Percentiles rank a stretch among this genome's conserved stretches.
phyloP scores from a whole-genome alignment of 2,113 vertebrate genomes.

The Hemiprocne comata region DNA sequence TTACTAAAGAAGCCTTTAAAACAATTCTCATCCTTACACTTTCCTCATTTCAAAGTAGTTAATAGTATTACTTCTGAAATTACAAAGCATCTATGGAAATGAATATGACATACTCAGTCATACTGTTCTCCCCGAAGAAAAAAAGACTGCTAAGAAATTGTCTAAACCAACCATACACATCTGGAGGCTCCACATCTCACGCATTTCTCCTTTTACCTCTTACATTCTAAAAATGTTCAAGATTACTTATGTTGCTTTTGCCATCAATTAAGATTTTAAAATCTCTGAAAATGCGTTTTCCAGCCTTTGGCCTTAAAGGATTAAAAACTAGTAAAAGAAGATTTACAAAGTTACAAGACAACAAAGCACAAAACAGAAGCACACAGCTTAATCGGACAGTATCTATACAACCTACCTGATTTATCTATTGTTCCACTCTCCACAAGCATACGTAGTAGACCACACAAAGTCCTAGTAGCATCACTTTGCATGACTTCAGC shows the following conservation, averaged over 20 bases:
- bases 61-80: not conserved
- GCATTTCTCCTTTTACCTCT: not conserved
- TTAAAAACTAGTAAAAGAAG: not conserved
- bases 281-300: not conserved
- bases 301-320: not conserved
- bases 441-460: conserved; percentile 91
- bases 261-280: not conserved
- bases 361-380: not conserved
- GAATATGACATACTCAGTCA: not conserved
- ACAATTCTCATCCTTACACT: not conserved
- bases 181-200: not conserved
- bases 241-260: not conserved
- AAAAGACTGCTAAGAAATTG: not conserved
- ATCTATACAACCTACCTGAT: conserved; percentile 73
- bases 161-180: not conserved
- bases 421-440: conserved; percentile 92
- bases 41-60: not conserved
- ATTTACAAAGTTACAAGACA: not conserved
- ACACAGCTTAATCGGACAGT: not conserved
- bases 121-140: not conserved
- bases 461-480: conserved; percentile 91
- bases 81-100: not conserved
- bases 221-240: not conserved
- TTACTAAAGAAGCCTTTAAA: not conserved
- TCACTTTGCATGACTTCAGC: conserved; percentile 92